Evolutionary conservation across 2,888 invertebrate species (phyloP).

Genomic region (Mimumesa dahlbomi): DNA sequence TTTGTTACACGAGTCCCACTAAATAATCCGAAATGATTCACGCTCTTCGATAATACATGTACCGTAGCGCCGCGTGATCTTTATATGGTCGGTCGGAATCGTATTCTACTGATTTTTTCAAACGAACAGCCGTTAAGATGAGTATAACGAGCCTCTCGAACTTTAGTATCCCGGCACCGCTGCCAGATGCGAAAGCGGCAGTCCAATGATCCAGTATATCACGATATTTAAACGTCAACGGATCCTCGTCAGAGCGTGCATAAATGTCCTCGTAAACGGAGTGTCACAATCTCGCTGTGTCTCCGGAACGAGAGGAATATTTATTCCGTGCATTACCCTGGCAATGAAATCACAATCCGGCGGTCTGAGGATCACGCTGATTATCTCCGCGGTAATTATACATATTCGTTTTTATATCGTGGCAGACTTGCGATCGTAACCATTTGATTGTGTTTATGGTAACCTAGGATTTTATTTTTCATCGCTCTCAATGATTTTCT

Average conservation of each 20-base stretch:
- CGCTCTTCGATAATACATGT: constrained; percentile 16
- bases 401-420: constrained; percentile 2
- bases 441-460: no score
- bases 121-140: constrained; percentile 28
- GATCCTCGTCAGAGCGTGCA: constrained; percentile 24
- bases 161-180: constrained; percentile 29
- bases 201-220: constrained; percentile 23
- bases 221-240: constrained; percentile 32
- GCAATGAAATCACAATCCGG: constrained; percentile 8
- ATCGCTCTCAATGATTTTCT: no score
- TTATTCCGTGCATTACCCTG: constrained; percentile 8
- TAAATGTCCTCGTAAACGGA: constrained; percentile 35
- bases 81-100: constrained; percentile 32
- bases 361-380: neutral
- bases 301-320: constrained; percentile 2
- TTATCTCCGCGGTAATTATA: constrained; percentile 21
- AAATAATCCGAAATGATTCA: constrained; percentile 15
- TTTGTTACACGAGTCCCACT: constrained; percentile 4
- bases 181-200: neutral
- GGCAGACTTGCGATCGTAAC: constrained; percentile 29
- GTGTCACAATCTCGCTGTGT: constrained; percentile 16
- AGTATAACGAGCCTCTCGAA: constrained; percentile 38
- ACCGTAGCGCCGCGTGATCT: constrained; percentile 28
- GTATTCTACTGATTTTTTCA: constrained; percentile 5
- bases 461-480: no score